Percentiles rank a stretch among this genome's conserved stretches.
Conservation (phyloP, 2,113 vertebrate species). For the Dolichotis patagonum region DNA sequence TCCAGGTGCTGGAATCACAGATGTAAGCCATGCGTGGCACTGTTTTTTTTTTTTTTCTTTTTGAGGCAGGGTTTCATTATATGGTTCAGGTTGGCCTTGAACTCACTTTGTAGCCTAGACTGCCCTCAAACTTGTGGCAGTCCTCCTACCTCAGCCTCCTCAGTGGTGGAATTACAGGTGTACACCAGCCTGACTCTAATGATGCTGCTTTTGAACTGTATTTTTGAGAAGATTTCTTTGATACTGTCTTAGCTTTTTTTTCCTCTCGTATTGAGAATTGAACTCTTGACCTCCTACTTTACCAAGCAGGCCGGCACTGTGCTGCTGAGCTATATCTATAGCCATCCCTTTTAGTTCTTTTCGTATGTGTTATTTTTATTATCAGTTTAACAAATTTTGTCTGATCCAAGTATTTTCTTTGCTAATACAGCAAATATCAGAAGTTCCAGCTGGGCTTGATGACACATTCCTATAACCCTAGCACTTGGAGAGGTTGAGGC, state of each 20-base stretch:
- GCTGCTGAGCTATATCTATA: too few species aligned
- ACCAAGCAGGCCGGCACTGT: too few species aligned
- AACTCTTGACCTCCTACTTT: too few species aligned
- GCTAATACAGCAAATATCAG: neutral
- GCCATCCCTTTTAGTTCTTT: neutral
- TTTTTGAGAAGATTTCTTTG: constrained; percentile 2
- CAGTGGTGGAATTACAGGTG: too few species aligned
- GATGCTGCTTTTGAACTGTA: neutral
- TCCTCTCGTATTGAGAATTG: too few species aligned
- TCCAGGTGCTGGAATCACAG: neutral
- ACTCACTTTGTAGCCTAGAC: too few species aligned
- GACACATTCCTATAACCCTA: neutral
- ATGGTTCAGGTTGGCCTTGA: too few species aligned
- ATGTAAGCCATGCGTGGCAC: neutral
- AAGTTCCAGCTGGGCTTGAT: neutral
- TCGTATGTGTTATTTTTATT: neutral
- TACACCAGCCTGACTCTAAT: too few species aligned
- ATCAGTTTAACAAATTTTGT: neutral
- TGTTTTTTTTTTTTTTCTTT: neutral
- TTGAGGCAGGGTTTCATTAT: too few species aligned
- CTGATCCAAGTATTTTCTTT: neutral
- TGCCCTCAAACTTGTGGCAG: too few species aligned
- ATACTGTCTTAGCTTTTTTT: neutral
- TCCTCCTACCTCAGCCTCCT: too few species aligned
- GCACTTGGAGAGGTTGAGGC: neutral